Percentiles rank a stretch among this genome's conserved stretches.
Evolutionary conservation across 37 sponge, comb jelly and placozoan genomes (phyloP).

Genomic region (Geodia barretti): DNA sequence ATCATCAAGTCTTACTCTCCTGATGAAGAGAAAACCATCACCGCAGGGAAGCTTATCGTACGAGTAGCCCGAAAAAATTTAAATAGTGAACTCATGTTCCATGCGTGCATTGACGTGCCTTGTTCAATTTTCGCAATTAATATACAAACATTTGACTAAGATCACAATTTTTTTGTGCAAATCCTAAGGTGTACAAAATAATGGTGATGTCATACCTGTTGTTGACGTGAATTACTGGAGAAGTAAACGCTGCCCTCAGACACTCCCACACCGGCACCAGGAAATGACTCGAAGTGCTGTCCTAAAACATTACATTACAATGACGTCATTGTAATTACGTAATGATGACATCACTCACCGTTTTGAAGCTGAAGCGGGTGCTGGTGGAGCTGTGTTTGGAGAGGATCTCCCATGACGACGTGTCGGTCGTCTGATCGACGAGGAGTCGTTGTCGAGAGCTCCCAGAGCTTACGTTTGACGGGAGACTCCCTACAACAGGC

Average conservation of each 20-base stretch:
- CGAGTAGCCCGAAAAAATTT: no score
- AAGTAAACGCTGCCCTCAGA: constrained; percentile 43
- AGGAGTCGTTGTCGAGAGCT: background rate
- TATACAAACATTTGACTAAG: no score
- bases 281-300: constrained; percentile 5
- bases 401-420: constrained; percentile 45
- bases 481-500: background rate
- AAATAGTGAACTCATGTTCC: no score
- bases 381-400: constrained; percentile 31
- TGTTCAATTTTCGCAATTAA: no score
- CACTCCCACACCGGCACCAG: constrained; percentile 73
- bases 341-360: no score
- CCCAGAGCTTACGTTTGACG: background rate
- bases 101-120: no score
- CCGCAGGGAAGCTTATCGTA: no score
- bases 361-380: constrained; percentile 17
- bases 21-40: no score
- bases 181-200: no score
- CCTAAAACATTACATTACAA: constrained; percentile 19
- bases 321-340: no score
- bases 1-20: constrained; percentile 16
- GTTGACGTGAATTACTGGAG: constrained; percentile 24
- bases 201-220: no score
- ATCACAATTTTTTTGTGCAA: no score
- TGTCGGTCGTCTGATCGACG: background rate